A percentile compares a stretch with the other conserved stretches of the same genome.
These are phyloP conservation scores for Corythornis madagascariensis DNA, from an alignment of 2,113 vertebrate genomes.

Conservation along the genomic window DNA sequence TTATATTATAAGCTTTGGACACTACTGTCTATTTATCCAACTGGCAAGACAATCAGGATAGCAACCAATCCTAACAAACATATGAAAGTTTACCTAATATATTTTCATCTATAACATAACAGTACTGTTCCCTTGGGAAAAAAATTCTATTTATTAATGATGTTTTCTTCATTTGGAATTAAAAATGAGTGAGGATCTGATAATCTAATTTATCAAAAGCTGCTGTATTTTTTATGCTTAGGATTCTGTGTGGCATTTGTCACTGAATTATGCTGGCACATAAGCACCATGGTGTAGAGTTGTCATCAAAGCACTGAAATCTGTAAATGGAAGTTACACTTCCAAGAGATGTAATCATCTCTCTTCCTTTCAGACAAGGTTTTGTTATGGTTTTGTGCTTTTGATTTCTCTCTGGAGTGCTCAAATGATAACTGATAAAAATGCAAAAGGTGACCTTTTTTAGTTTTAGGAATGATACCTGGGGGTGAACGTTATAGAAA, in stretches of 20 bases:
- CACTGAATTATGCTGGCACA: not conserved
- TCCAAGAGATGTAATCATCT: accelerated
- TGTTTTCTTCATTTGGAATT: not conserved
- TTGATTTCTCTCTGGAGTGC: not conserved
- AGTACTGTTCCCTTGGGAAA: not conserved
- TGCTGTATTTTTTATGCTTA: not conserved
- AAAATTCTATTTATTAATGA: not conserved
- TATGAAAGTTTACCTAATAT: not conserved
- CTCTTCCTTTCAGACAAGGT: not conserved
- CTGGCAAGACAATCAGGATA: not conserved
- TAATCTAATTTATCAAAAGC: conserved; percentile 8
- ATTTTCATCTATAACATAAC: not conserved
- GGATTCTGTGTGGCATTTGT: not conserved
- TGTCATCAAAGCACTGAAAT: not conserved
- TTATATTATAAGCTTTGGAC: not conserved
- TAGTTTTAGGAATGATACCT: not conserved
- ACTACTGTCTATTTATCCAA: not conserved
- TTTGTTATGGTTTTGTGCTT: not conserved
- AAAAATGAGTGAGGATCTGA: not conserved
- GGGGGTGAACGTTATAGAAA: not conserved
- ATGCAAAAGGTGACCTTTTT: not conserved
- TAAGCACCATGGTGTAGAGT: not conserved
- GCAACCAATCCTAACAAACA: not conserved
- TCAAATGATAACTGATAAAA: not conserved
- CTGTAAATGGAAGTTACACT: not conserved